Evolutionary conservation across 2,797 vertebrate genomes (phyloP).

Genomic region (Tamandua tetradactyla): DNA sequence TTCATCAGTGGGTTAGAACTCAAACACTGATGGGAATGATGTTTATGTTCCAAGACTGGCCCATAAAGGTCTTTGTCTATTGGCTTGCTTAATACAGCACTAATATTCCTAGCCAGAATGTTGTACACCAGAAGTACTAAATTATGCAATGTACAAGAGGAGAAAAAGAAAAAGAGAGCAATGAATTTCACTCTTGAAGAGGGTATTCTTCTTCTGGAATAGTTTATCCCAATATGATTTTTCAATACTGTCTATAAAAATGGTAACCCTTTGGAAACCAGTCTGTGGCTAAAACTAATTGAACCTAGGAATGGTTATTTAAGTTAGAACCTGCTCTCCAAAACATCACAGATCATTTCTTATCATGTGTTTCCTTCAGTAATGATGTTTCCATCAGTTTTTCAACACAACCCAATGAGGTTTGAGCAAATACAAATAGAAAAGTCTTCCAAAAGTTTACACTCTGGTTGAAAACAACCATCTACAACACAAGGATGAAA

Average conservation of each 20-base stretch:
- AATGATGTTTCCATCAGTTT: not conserved
- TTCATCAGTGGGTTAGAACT: not conserved
- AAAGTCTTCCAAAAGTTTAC: not conserved
- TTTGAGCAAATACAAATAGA: not conserved
- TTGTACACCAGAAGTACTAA: not conserved
- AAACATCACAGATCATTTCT: not conserved
- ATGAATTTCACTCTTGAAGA: not conserved
- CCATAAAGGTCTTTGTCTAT: not conserved
- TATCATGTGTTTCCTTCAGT: not conserved
- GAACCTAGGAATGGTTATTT: not conserved
- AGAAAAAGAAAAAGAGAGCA: not conserved
- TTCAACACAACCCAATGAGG: not conserved
- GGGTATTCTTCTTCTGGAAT: not conserved
- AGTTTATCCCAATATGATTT: not conserved
- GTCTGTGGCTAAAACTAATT: not conserved
- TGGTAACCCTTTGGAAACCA: not conserved
- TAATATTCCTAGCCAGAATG: not conserved
- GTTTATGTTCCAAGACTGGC: not conserved
- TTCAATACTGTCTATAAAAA: not conserved
- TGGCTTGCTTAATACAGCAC: not conserved
- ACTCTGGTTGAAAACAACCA: not conserved
- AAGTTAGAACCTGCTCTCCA: not conserved
- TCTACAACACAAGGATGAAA: not conserved
- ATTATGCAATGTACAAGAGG: not conserved
- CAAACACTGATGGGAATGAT: not conserved